Evolutionary conservation across 2,888 invertebrate species (phyloP).

Genomic region (Bhutanitis thaidina): DNA sequence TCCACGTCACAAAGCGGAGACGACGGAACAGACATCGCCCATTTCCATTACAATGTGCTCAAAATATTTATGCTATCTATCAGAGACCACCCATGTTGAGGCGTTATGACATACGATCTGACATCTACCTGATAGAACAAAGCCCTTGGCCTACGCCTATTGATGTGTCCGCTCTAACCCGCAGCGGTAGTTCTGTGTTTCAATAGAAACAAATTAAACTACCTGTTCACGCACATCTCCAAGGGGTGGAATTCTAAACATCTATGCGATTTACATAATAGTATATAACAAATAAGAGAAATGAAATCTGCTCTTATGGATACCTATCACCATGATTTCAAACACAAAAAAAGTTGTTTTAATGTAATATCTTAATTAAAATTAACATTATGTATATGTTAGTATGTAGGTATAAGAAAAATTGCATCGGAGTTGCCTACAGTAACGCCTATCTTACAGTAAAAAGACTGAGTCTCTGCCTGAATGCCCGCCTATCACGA

Average conservation of each 20-base stretch:
- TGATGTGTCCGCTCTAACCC: conserved; percentile 35
- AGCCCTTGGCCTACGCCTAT: conserved; percentile 47
- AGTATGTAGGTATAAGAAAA: no score
- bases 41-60: conserved; percentile 75
- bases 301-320: no score
- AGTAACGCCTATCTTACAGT: no score
- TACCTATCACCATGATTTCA: no score
- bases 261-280: no score
- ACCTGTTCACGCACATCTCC: conserved; percentile 8
- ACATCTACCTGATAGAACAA: conserved; percentile 69
- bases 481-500: no score
- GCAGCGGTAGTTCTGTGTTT: conserved; percentile 27
- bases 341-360: no score
- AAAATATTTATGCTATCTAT: conserved; percentile 71
- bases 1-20: conserved; percentile 52
- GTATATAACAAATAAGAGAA: no score
- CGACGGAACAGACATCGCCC: conserved; percentile 50
- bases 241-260: neutral
- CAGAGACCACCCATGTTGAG: conserved; percentile 67
- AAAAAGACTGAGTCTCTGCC: no score
- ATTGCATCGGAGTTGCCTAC: no score
- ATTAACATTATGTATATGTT: no score
- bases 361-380: no score
- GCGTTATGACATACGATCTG: conserved; percentile 58
- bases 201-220: conserved; percentile 14